A percentile compares a stretch with the other conserved stretches of the same genome.
These are phyloP conservation scores for Tiaroga cobitis DNA, from an alignment of 2,797 vertebrate species.

Conservation along the genomic window DNA sequence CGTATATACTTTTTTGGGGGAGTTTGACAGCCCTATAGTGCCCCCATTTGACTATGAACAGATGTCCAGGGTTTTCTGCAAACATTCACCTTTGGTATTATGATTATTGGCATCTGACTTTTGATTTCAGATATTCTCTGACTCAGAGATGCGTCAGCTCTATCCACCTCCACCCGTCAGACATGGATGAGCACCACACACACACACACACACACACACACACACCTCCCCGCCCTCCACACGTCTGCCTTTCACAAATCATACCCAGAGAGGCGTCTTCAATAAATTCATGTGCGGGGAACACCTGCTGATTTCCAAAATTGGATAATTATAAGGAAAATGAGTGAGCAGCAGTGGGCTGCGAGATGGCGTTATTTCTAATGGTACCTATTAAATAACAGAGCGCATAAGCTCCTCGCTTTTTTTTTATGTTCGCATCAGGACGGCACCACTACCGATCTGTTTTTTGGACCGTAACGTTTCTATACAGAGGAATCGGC, in stretches of 20 bases:
- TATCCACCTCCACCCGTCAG: constrained; percentile 37
- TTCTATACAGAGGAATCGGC: constrained; percentile 61
- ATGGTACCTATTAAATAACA: constrained; percentile 66
- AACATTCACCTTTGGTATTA: background rate
- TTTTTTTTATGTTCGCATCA: constrained; percentile 61
- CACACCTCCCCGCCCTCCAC: background rate
- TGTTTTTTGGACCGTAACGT: constrained; percentile 45
- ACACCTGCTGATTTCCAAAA: constrained; percentile 65
- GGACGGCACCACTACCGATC: constrained; percentile 44
- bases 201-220: background rate
- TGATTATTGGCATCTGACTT: background rate
- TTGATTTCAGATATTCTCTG: constrained; percentile 7
- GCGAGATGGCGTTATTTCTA: constrained; percentile 61
- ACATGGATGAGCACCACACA: constrained; percentile 9
- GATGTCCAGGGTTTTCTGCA: background rate
- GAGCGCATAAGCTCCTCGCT: constrained; percentile 56
- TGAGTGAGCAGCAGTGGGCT: constrained; percentile 57
- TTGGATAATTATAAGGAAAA: constrained; percentile 64
- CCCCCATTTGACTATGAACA: background rate
- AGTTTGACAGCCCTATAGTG: background rate
- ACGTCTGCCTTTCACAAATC: constrained; percentile 54
- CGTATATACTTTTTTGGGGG: background rate
- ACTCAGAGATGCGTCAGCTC: constrained; percentile 23
- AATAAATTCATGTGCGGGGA: constrained; percentile 48
- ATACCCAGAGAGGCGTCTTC: constrained; percentile 46